phyloP scores from a whole-genome alignment of 2,888 invertebrate genomes.

The Ashinkailepas kermadecensis region DNA sequence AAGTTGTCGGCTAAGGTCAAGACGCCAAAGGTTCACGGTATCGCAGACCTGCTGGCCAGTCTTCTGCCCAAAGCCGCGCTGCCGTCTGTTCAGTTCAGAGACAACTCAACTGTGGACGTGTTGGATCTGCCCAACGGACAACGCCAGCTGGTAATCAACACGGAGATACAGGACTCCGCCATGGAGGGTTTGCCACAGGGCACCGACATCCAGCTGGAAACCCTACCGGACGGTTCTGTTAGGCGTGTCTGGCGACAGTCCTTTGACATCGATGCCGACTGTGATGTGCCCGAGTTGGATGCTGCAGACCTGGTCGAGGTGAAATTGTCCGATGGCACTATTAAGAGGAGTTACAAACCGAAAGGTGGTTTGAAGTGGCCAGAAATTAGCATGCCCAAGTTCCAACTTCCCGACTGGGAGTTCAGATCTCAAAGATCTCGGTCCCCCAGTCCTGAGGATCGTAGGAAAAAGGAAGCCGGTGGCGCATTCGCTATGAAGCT shows the following conservation, averaged over 20 bases:
- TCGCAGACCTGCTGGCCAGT: background rate
- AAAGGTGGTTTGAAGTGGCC: background rate
- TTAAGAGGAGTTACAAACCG: background rate
- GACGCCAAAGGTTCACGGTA: background rate
- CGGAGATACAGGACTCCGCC: background rate
- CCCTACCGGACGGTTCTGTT: background rate
- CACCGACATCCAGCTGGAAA: background rate
- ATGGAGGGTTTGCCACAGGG: background rate
- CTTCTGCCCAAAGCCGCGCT: background rate
- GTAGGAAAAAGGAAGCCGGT: background rate
- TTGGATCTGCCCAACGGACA: background rate
- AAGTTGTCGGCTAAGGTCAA: background rate
- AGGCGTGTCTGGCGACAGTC: background rate
- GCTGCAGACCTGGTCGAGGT: conserved; percentile 27
- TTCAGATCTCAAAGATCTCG: background rate
- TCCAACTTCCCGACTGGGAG: background rate
- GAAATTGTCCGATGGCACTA: background rate
- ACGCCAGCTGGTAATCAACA: background rate
- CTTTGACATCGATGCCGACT: conserved; percentile 25
- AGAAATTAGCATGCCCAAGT: background rate
- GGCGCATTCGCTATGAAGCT: background rate
- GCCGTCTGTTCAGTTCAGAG: background rate
- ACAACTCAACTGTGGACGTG: background rate
- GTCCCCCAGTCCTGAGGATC: conserved; percentile 1
- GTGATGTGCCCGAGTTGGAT: conserved; percentile 26